Evolutionary conservation across 2,888 invertebrate species (phyloP).

Genomic region (Nudaria mundana): DNA sequence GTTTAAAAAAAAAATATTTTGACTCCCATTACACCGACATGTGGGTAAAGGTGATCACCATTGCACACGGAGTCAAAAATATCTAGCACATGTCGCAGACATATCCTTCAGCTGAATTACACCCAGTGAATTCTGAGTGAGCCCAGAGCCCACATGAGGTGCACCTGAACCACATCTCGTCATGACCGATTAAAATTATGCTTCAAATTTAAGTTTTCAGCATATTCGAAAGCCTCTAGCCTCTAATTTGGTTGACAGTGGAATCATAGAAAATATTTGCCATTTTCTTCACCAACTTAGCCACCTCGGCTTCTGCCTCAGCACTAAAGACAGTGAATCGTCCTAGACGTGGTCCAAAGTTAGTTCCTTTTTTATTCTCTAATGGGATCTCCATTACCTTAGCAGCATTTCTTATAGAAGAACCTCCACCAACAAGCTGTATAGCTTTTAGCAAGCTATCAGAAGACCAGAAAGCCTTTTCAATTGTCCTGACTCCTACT

Average conservation of each 20-base stretch:
- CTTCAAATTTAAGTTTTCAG: not conserved
- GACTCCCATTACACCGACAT: not conserved
- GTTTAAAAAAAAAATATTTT: not conserved
- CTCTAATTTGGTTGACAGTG: slow-evolving; percentile 28
- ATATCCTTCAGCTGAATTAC: not conserved
- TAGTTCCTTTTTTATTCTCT: not conserved
- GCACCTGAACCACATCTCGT: no score
- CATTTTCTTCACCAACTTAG: no score
- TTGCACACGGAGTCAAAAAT: not conserved
- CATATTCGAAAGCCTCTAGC: slow-evolving; percentile 13
- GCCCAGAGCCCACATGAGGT: no score
- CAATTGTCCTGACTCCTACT: slow-evolving; percentile 26
- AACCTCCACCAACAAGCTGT: not conserved
- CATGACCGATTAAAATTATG: slow-evolving; percentile 8
- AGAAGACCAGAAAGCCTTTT: slow-evolving; percentile 35
- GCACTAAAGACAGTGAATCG: slow-evolving; percentile 8
- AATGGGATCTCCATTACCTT: not conserved
- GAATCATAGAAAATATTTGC: no score
- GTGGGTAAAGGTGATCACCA: not conserved
- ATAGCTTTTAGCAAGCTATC: slow-evolving; percentile 12
- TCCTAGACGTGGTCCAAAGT: slow-evolving; percentile 4
- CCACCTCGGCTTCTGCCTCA: slow-evolving; percentile 16
- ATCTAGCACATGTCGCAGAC: not conserved
- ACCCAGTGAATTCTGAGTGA: no score
- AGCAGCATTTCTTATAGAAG: not conserved